These are phyloP conservation scores for Amazona vittata DNA, from an alignment of 2,113 vertebrate genomes.

Conservation along the genomic window DNA sequence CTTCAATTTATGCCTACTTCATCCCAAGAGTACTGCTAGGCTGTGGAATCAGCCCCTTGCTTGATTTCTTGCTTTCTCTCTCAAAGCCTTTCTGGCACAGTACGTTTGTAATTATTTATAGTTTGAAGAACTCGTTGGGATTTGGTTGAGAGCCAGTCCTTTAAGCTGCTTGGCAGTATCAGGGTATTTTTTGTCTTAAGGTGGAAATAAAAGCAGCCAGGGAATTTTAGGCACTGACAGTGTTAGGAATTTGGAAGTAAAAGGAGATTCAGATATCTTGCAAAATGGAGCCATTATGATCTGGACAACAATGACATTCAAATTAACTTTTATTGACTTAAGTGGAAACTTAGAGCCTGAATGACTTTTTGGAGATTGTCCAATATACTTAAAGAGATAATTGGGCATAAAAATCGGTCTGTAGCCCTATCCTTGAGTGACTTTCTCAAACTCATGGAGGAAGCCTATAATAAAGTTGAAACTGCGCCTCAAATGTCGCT, in stretches of 20 bases:
- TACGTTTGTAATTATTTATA: constrained; percentile 48
- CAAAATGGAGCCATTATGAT: background rate
- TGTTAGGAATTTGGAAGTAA: background rate
- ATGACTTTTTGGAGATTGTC: background rate
- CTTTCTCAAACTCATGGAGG: background rate
- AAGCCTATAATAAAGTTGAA: background rate
- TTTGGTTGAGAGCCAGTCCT: constrained; percentile 33
- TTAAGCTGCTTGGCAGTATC: constrained; percentile 26
- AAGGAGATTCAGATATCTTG: background rate
- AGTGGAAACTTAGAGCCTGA: background rate
- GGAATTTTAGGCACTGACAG: constrained; percentile 13
- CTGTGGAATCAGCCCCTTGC: background rate
- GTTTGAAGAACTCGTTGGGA: background rate
- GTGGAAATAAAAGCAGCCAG: background rate
- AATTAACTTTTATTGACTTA: constrained; percentile 24
- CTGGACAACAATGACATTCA: background rate
- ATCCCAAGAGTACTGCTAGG: background rate
- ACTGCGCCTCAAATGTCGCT: background rate
- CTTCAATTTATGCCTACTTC: background rate
- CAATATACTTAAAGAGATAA: background rate
- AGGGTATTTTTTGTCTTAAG: constrained; percentile 18
- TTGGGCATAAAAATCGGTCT: background rate
- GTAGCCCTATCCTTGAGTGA: background rate
- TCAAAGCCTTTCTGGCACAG: constrained; percentile 11
- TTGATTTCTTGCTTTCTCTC: constrained; percentile 31